phyloP scores from a whole-genome alignment of 2,888 invertebrate species.

The Vandiemenella viatica region DNA sequence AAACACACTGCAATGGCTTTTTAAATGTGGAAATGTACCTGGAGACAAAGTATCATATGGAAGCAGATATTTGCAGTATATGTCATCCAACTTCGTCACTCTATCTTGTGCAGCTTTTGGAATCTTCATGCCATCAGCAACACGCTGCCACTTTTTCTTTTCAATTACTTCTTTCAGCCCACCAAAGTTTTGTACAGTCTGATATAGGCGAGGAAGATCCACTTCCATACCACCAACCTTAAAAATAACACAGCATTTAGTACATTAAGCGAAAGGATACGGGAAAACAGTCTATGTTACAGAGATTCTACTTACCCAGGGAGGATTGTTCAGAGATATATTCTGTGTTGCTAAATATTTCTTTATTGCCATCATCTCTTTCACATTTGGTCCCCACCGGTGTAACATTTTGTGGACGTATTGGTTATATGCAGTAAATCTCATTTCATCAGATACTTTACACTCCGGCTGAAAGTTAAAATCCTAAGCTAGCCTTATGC shows the following conservation, averaged over 20 bases:
- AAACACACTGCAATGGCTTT: constrained; percentile 1
- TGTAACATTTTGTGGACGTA: constrained; percentile 75
- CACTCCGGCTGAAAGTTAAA: constrained; percentile 56
- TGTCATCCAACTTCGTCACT: constrained; percentile 67
- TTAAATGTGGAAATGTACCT: constrained; percentile 39
- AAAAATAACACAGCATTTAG: constrained; percentile 18
- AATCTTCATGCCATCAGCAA: constrained; percentile 78
- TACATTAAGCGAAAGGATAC: not conserved
- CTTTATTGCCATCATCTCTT: constrained; percentile 70
- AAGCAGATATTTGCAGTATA: constrained; percentile 79
- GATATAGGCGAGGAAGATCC: constrained; percentile 71
- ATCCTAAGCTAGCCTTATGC: too few species aligned
- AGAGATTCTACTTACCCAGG: constrained; percentile 44
- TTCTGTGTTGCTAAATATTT: constrained; percentile 65
- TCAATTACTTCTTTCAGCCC: constrained; percentile 76
- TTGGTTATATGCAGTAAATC: constrained; percentile 79
- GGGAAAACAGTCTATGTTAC: not conserved
- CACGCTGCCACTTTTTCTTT: constrained; percentile 74
- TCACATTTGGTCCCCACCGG: constrained; percentile 78
- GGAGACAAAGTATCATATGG: constrained; percentile 74
- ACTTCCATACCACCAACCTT: constrained; percentile 83
- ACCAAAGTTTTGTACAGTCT: constrained; percentile 69
- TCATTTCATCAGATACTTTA: constrained; percentile 65
- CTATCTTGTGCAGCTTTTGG: constrained; percentile 64
- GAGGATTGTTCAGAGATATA: constrained; percentile 55